Percentiles rank a stretch among this genome's conserved stretches.
Conservation (phyloP, 2,888 invertebrate genomes). For the Chelonus formosanus region DNA sequence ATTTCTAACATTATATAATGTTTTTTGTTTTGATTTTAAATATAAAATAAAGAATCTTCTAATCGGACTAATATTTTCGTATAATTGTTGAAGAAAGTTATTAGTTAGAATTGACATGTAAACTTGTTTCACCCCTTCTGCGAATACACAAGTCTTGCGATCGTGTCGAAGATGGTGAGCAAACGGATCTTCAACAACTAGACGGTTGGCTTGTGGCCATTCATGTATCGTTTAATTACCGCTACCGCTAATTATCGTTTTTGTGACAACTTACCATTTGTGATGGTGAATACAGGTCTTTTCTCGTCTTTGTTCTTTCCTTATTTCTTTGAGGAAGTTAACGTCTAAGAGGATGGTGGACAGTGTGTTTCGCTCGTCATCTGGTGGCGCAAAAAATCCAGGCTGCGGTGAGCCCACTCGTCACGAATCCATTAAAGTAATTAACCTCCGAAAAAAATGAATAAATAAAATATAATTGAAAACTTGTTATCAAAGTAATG, state of each 20-base stretch:
- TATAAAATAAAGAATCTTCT: too few relatives aligned
- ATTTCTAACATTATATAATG: too few relatives aligned
- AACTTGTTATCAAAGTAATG: slow-evolving; percentile 5
- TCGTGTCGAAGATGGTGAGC: slow-evolving; percentile 24
- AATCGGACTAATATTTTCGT: too few relatives aligned
- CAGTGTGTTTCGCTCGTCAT: slow-evolving; percentile 5
- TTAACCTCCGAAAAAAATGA: slow-evolving; percentile 25
- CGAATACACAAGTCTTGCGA: slow-evolving; percentile 18
- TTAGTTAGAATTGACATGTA: slow-evolving; percentile 18
- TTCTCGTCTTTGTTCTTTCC: slow-evolving; percentile 22
- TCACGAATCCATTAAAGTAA: slow-evolving; percentile 44
- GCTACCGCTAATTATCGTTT: slow-evolving; percentile 52
- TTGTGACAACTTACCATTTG: slow-evolving; percentile 39
- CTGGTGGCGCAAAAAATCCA: background rate
- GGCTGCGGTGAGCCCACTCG: slow-evolving; percentile 35
- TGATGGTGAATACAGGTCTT: slow-evolving; percentile 38
- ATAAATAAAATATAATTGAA: slow-evolving; percentile 7
- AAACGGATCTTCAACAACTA: background rate
- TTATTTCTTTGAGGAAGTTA: slow-evolving; percentile 21
- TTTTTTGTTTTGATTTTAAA: too few relatives aligned
- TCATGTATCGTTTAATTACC: slow-evolving; percentile 50
- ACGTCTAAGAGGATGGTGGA: background rate
- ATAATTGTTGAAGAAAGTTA: background rate
- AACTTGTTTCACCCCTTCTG: slow-evolving; percentile 20
- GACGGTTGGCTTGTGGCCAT: slow-evolving; percentile 22